These are phyloP conservation scores for Tinamus guttatus DNA, from an alignment of 2,113 vertebrate genomes.

Conservation along the genomic window DNA sequence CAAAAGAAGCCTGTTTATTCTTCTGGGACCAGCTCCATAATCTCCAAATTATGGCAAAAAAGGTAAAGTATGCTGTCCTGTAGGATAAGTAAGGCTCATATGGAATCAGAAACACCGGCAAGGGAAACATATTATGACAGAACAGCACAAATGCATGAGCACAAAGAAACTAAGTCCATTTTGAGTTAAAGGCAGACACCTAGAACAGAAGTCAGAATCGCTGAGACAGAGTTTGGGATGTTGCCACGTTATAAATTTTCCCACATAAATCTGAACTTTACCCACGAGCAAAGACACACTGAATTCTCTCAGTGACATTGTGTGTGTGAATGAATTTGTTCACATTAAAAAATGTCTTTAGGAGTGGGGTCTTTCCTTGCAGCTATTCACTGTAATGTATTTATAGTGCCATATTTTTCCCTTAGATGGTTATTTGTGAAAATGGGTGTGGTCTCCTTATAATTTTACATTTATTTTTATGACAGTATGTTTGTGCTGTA, in stretches of 20 bases:
- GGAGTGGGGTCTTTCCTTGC: neutral
- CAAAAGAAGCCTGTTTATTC: neutral
- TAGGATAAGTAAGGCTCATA: neutral
- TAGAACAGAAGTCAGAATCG: neutral
- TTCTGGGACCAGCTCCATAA: neutral
- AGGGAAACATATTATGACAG: neutral
- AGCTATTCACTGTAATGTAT: neutral
- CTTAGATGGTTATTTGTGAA: neutral
- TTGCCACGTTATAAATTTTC: neutral
- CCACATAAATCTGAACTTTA: neutral
- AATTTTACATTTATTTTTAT: constrained; percentile 3
- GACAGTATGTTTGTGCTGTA: neutral
- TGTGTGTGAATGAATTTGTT: neutral
- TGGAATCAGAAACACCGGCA: neutral
- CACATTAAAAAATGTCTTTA: neutral
- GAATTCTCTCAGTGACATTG: neutral
- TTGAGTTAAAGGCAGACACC: neutral
- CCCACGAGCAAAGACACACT: neutral
- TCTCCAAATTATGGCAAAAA: neutral
- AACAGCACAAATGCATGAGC: neutral
- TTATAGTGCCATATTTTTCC: neutral
- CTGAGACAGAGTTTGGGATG: neutral
- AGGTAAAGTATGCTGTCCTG: neutral
- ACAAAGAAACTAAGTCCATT: neutral
- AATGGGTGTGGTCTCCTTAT: neutral